Base-by-base conservation (phyloP, 1,140 invertebrate genomes). In the Cydia fagiglandana region DNA sequence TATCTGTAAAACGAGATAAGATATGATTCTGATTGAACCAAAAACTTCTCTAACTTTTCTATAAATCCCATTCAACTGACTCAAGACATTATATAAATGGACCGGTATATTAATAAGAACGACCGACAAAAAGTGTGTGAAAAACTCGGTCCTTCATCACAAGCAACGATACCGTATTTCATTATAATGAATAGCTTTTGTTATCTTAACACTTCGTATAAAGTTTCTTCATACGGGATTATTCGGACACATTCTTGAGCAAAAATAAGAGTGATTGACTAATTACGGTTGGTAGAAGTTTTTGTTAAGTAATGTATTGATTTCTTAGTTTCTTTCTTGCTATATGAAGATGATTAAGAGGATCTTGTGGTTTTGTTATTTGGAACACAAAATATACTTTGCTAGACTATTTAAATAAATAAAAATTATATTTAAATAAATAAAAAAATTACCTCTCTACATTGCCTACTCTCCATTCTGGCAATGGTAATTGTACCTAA, bases 131-230 rank as follows among this genome's bases (percentile, higher is more conserved):
- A 68, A 68, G 2, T 28, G 28, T 24, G 13, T 6, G 28, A 68
- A 68, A 34, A 34, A 68, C 28, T 10, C 17, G 2, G 30, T 7
- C 64, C 64, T 68, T 34, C 64, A 34, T 68, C 64, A 68, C 12
- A 4, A 68, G 64, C 64, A 38, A 68, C 12, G 30, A 38, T 38
- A 68, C 64, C 64, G 28, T 38, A 15, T 68, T 68, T 68, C 64
- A 68, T 68, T 38, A 68, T 68, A 68, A 68, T 68, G 30, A 24
- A 68, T 68, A 68, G 64, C 64, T 68, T 68, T 68, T 68, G 64
- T 68, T 68, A 68, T 68, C 64, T 30, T 34, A 34, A 68, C 64
- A 68, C 64, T 68, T 68, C 64, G 64, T 68, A 30, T 28, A 34
- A 68, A 68, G 64, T 68, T 68, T 24, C 28, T 61, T 68, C 64